Evolutionary conservation across 1,140 invertebrate species (phyloP), one percentile per base, ranked within the genome.

Genomic region (Paraescarpia echinospica): DNA sequence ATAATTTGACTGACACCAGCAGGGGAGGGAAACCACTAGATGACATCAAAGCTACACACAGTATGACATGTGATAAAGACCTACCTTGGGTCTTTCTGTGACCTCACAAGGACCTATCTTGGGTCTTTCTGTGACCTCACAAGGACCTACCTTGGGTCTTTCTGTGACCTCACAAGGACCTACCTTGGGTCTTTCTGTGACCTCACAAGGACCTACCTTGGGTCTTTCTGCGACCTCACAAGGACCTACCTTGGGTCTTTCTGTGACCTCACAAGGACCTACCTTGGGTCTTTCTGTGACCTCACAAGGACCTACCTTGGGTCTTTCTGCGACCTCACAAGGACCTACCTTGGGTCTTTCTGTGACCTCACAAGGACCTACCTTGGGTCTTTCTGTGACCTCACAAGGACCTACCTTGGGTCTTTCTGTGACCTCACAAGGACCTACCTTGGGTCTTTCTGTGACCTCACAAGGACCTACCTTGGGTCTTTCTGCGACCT

Each of bases 81-180:
- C 92, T 94, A 95, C 95, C 93, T 94, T 22, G 93, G 94, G 33
- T 94, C 93, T 92, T 97, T 96, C 95, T 98, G 97, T 41, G 4
- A 12, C 12, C 41, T 77, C 59, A 77, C 59, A 77, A 41, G 27
- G 92, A 91, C 59, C 92, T 94, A 95, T 95, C 93, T 94, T 22
- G 93, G 94, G 33, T 94, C 93, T 92, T 97, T 96, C 95, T 98
- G 97, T 41, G 4, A 12, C 12, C 41, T 77, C 59, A 77, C 59
- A 77, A 41, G 27, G 92, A 91, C 59, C 92, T 94, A 95, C 95
- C 93, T 94, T 22, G 93, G 94, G 33, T 94, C 93, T 92, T 97
- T 96, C 95, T 98, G 97, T 41, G 4, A 12, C 12, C 41, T 77
- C 59, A 77, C 59, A 77, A 41, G 27, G 92, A 91, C 59, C 92